phyloP scores from a whole-genome alignment of 1,140 invertebrate species.

The Drosophila lini region DNA sequence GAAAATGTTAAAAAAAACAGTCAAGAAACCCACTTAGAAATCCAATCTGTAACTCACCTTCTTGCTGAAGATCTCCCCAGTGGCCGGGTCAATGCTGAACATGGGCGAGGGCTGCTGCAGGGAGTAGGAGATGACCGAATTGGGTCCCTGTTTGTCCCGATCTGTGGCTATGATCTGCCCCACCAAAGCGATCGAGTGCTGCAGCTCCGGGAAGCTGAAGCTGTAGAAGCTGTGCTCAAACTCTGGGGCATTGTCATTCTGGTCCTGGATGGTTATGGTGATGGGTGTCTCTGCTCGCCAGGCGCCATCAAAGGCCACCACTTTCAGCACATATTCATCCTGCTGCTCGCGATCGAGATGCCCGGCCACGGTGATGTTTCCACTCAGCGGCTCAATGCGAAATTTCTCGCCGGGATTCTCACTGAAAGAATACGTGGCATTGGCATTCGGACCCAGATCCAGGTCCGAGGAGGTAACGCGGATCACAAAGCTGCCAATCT shows the following conservation, averaged over 20 bases:
- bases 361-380: slow-evolving; percentile 95
- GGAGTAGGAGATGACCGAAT: slow-evolving; percentile 96
- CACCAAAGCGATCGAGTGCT: slow-evolving; percentile 91
- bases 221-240: slow-evolving; percentile 94
- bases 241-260: slow-evolving; percentile 97
- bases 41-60: slow-evolving; percentile 83
- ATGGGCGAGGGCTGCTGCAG: slow-evolving; percentile 95
- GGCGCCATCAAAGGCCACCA: slow-evolving; percentile 93
- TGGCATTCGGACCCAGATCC: slow-evolving; percentile 94
- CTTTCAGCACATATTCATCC: slow-evolving; percentile 95
- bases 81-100: slow-evolving; percentile 95
- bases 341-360: slow-evolving; percentile 94
- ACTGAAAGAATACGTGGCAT: slow-evolving; percentile 94
- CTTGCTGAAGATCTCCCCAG: slow-evolving; percentile 95
- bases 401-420: slow-evolving; percentile 96
- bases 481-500: slow-evolving; percentile 96
- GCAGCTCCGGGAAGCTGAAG: slow-evolving; percentile 95
- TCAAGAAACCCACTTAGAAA: accelerated
- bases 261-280: slow-evolving; percentile 96
- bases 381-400: slow-evolving; percentile 93
- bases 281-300: slow-evolving; percentile 95
- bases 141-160: slow-evolving; percentile 96
- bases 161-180: slow-evolving; percentile 95
- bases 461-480: slow-evolving; percentile 95
- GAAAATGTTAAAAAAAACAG: background rate